Evolutionary conservation across 2,797 vertebrate genomes (phyloP), one percentile per base, ranked within the genome.

Genomic region (Phoebastria nigripes): DNA sequence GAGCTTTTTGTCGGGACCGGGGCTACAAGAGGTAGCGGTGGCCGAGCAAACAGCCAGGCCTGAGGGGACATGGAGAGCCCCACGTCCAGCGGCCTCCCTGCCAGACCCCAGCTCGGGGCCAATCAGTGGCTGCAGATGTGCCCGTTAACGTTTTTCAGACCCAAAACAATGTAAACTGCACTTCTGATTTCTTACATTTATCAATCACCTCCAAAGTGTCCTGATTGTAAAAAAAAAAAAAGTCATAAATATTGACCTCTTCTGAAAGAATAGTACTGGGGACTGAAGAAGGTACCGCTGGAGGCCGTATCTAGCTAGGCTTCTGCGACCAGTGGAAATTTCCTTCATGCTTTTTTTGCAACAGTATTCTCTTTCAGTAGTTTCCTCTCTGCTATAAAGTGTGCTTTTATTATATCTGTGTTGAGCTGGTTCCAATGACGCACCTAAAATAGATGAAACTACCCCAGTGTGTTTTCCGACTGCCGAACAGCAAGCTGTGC

Each of bases 371-470:
- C 96, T 97, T 97, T 97, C 96, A 97, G 33, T 42, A 87, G 78
- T 84, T 93, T 96, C 92, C 89, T 78, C 72, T 77, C 79, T 47
- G 47, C 70, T 87, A 80, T 66, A 62, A 96, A 97, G 87, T 20
- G 80, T 95, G 92, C 87, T 83, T 96, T 97, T 96, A 88, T 33
- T 87, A 78, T 79, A 94, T 84, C 96, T 74, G 28, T 12, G 79
- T 81, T 96, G 93, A 95, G 88, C 9, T 0, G 0, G 72, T 76
- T 97, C 90, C 96, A 96, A 76, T 42, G 74, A 96, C 74, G 66
- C 51, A 84, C 88, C 88, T 78, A 94, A 97, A 97, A 97, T 82
- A 97, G 97, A 97, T 67, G 91, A 93, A 95, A 93, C 89, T 90
- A 72, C 47, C 73, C 69, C 63, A 17, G 42, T 72, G 83, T 88